phyloP scores from a whole-genome alignment of 2,888 invertebrate species.

The Megalurothrips usitatus region DNA sequence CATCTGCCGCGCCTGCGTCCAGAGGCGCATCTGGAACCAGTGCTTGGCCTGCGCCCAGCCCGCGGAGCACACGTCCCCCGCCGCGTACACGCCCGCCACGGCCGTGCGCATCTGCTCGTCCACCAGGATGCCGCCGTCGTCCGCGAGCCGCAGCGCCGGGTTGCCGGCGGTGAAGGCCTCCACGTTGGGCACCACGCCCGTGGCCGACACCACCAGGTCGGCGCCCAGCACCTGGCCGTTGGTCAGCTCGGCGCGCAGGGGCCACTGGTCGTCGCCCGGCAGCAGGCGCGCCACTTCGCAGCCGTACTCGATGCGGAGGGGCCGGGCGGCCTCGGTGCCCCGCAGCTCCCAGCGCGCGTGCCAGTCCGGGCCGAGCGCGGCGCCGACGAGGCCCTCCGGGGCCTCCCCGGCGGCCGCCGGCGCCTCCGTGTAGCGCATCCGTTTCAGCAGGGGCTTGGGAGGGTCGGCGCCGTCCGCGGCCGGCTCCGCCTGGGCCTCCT shows the following conservation, averaged over 20 bases:
- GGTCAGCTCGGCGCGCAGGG: slow-evolving; percentile 66
- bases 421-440: slow-evolving; percentile 64
- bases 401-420: slow-evolving; percentile 50
- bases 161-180: slow-evolving; percentile 54
- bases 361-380: slow-evolving; percentile 98
- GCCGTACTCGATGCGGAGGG: slow-evolving; percentile 48
- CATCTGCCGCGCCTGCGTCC: slow-evolving; percentile 99
- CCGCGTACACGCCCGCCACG: slow-evolving; percentile 76
- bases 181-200: slow-evolving; percentile 76
- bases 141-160: slow-evolving; percentile 40
- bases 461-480: slow-evolving; percentile 29
- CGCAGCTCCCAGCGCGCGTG: slow-evolving; percentile 62
- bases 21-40: slow-evolving; percentile 93
- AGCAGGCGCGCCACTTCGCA: slow-evolving; percentile 56
- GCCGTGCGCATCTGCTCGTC: slow-evolving; percentile 82
- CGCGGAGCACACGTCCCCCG: slow-evolving; percentile 90
- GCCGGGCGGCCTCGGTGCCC: slow-evolving; percentile 50
- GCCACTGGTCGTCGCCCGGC: slow-evolving; percentile 52
- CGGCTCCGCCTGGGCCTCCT: background rate
- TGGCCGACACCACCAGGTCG: slow-evolving; percentile 93
- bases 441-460: slow-evolving; percentile 48
- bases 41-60: slow-evolving; percentile 70
- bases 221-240: slow-evolving; percentile 68
- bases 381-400: slow-evolving; percentile 52
- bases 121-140: slow-evolving; percentile 81